Base-by-base conservation (phyloP, 64 coral and sea anemone species). In the Dendrophyllia cribrosa region DNA sequence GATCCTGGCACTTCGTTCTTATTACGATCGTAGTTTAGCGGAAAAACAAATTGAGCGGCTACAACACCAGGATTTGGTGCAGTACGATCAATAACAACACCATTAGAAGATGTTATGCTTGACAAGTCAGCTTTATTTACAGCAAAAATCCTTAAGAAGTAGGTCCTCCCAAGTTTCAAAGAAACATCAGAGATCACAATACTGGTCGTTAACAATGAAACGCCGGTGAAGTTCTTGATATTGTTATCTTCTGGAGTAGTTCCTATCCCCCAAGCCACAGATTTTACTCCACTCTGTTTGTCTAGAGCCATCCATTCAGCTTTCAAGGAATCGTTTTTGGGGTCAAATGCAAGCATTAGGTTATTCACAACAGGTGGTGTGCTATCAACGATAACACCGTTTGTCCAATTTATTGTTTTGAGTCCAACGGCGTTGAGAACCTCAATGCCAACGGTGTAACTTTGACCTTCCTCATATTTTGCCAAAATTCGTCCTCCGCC, bases 1-100 rank as follows among this genome's bases (percentile, higher is more conserved):
- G 97, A 82, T 34, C 88, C 94, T 7, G 91, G 82, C 7, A 96
- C 94, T 23, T 82, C 81, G 62, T 96, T 96, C 63, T 91, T 90
- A 51, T 66, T 96, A 72, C 97, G 86, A 75, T 99, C 97, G 77
- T 99, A 99, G 21, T 88, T 91, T 34, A 63, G 21, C 43, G 94
- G 97, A 63, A 99, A 78, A 44, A 91, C 94, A 77, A 89, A 99
- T 69, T 99, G 87, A n/a, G 97, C 97, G 47, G 62, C 78, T 0
- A 99, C 88, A 70, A 86, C 44, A 50, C 97, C 97, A 63, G 68
- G 53, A 44, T 76, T 83, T 9, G 97, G 97, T 10, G 82, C 46
- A 59, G 97, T 96, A 12, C 91, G 83, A 85, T 99, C 97, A 51
- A 99, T 91, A 10, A 99, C 91, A 17, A 92, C 91, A 21, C 97